Conservation (phyloP, 2,888 invertebrate genomes). For the Rutpela maculata region DNA sequence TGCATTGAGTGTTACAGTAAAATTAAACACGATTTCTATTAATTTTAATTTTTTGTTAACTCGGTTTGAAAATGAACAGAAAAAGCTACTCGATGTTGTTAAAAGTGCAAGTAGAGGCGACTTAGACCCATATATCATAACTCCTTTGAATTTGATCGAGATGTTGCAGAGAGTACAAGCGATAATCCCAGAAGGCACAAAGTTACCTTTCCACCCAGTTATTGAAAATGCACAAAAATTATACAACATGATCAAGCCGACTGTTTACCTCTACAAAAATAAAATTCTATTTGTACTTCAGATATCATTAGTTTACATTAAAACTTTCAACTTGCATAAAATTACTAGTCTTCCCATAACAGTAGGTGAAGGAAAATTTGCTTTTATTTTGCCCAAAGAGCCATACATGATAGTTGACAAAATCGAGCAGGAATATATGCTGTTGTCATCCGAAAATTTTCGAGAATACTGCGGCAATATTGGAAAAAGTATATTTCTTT, state of each 20-base stretch:
- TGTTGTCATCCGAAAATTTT: conserved; percentile 33
- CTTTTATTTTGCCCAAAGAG: conserved; percentile 40
- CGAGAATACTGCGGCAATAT: conserved; percentile 24
- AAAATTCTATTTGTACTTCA: conserved; percentile 40
- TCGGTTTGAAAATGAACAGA: conserved; percentile 40
- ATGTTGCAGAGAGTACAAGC: conserved; percentile 37
- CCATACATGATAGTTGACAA: conserved; percentile 39
- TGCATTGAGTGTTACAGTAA: not conserved
- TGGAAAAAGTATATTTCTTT: conserved; percentile 18
- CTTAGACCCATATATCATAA: conserved; percentile 41
- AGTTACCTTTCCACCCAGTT: conserved; percentile 42
- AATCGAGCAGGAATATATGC: conserved; percentile 30
- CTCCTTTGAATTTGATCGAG: conserved; percentile 42
- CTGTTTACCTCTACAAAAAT: conserved; percentile 39
- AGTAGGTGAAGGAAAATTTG: conserved; percentile 18
- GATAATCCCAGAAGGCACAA: conserved; percentile 27
- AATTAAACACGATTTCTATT: conserved; percentile 29
- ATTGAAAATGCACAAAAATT: conserved; percentile 36
- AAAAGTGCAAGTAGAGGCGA: conserved; percentile 38
- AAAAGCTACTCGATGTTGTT: conserved; percentile 35
- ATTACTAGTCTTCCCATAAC: conserved; percentile 38
- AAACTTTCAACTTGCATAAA: conserved; percentile 39
- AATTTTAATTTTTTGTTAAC: conserved; percentile 35
- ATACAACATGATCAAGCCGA: conserved; percentile 40
- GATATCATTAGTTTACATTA: conserved; percentile 31